Percentiles rank a stretch among this genome's conserved stretches.
phyloP scores from a whole-genome alignment of 1,140 invertebrate species.

The Lethrus apterus region DNA sequence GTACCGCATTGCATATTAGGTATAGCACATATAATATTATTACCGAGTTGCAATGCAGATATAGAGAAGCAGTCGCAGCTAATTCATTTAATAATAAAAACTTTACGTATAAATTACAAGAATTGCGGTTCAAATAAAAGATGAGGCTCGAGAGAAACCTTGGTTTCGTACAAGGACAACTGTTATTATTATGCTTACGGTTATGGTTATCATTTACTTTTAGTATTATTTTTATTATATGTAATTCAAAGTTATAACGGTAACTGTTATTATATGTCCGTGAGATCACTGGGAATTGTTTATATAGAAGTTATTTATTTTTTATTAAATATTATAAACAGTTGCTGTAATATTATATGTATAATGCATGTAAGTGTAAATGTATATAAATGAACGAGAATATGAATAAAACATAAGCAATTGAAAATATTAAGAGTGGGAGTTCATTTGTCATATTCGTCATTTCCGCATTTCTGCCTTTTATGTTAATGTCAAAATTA shows the following conservation, averaged over 20 bases:
- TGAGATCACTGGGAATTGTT: slow-evolving; percentile 17
- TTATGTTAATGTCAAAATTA: slow-evolving; percentile 14
- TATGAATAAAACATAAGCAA: slow-evolving; percentile 12
- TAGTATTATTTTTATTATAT: slow-evolving; percentile 37
- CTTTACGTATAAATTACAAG: too few species aligned
- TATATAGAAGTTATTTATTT: slow-evolving; percentile 8
- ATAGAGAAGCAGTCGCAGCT: too few species aligned
- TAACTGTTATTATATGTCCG: slow-evolving; percentile 29
- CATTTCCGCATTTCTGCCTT: slow-evolving; percentile 8
- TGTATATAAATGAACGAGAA: background rate
- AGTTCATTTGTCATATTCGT: slow-evolving; percentile 5
- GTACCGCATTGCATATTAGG: slow-evolving; percentile 28
- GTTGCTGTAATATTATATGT: slow-evolving; percentile 3
- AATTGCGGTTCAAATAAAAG: too few species aligned
- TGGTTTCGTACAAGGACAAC: slow-evolving; percentile 16
- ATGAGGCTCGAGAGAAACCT: too few species aligned
- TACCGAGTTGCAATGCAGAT: slow-evolving; percentile 13
- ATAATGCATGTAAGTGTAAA: background rate
- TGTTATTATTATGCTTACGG: slow-evolving; percentile 24
- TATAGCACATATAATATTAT: slow-evolving; percentile 26
- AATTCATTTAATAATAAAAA: too few species aligned
- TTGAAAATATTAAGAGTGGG: slow-evolving; percentile 9
- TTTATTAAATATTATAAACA: slow-evolving; percentile 7
- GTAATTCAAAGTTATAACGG: slow-evolving; percentile 36
- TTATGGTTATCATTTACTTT: slow-evolving; percentile 36